phyloP scores from a whole-genome alignment of 2,113 vertebrate species.

The Gila orcuttii region DNA sequence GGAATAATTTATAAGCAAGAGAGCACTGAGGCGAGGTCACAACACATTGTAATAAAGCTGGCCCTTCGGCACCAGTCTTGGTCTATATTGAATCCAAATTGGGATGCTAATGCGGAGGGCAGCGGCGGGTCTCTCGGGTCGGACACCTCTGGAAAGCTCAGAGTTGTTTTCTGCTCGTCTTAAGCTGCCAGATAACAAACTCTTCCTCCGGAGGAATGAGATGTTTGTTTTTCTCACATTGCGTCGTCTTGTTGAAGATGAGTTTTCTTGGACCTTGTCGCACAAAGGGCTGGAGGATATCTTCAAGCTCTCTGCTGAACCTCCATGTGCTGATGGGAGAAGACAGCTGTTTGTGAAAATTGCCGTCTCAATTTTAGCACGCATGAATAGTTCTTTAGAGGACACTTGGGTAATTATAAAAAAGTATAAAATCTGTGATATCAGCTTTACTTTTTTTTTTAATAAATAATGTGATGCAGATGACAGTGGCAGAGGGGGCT shows the following conservation, averaged over 20 bases:
- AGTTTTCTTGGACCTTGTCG: constrained; percentile 36
- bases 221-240: constrained; percentile 42
- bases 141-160: neutral
- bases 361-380: constrained; percentile 5
- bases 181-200: constrained; percentile 1
- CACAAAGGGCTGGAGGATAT: constrained; percentile 31
- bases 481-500: neutral
- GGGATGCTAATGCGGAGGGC: constrained; percentile 41
- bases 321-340: constrained; percentile 28
- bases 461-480: neutral
- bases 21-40: constrained; percentile 38
- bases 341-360: constrained; percentile 48
- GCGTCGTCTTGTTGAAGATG: constrained; percentile 4
- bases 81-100: constrained; percentile 51
- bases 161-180: constrained; percentile 8
- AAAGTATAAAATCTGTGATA: neutral
- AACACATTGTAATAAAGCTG: constrained; percentile 39
- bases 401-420: constrained; percentile 22
- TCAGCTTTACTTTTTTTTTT: neutral
- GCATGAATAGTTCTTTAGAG: constrained; percentile 26
- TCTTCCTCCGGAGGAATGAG: constrained; percentile 17
- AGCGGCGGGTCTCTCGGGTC: neutral
- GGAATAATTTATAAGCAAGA: constrained; percentile 38
- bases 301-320: constrained; percentile 5
- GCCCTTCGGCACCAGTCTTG: constrained; percentile 12